Evolutionary conservation across 2,888 invertebrate species (phyloP).

Genomic region (Limenitis camilla): DNA sequence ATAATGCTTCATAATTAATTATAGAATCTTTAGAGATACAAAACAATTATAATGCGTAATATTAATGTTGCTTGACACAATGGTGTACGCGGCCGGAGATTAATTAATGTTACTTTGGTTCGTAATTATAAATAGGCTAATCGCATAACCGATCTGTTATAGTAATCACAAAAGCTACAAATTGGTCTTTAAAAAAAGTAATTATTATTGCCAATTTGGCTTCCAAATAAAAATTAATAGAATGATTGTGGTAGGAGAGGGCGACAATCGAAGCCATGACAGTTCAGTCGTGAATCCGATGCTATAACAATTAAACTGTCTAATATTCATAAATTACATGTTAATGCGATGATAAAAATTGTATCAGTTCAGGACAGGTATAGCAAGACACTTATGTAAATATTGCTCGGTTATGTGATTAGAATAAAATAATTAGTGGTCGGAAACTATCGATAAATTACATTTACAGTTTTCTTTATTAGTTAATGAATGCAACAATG

Average conservation of each 20-base stretch:
- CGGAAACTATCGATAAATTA: not conserved
- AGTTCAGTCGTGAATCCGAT: too few relatives aligned
- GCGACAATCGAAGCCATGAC: too few relatives aligned
- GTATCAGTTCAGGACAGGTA: too few relatives aligned
- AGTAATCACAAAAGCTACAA: not conserved
- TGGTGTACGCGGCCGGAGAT: conserved; percentile 44
- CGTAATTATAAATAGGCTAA: conserved; percentile 21
- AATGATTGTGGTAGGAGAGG: too few relatives aligned
- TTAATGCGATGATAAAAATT: too few relatives aligned
- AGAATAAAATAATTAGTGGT: conserved; percentile 2
- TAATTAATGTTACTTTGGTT: conserved; percentile 31
- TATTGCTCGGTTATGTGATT: conserved; percentile 32
- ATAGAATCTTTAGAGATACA: conserved; percentile 44
- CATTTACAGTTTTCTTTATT: too few relatives aligned
- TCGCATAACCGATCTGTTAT: conserved; percentile 43
- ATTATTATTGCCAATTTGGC: too few relatives aligned
- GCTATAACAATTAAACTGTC: too few relatives aligned
- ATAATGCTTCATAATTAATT: conserved; percentile 48
- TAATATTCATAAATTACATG: too few relatives aligned
- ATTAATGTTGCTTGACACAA: conserved; percentile 53
- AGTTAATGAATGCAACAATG: too few relatives aligned
- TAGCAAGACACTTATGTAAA: conserved; percentile 6
- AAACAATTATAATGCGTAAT: conserved; percentile 46
- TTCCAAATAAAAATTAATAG: too few relatives aligned
- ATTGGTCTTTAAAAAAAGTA: not conserved